phyloP scores from a whole-genome alignment of 2,888 invertebrate genomes.

The Conops quadrifasciatus region DNA sequence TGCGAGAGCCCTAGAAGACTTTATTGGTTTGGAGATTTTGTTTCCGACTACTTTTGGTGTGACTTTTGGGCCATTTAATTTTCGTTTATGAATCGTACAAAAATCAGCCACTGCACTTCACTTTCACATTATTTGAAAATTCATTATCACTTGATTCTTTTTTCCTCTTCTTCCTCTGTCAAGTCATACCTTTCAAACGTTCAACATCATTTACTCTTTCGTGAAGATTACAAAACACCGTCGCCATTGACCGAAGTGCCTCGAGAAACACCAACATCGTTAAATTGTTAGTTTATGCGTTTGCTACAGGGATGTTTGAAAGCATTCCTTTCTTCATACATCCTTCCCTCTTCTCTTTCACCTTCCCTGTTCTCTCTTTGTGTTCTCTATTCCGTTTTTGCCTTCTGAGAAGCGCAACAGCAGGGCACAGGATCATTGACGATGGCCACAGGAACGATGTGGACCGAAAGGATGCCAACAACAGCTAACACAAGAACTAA shows the following conservation, averaged over 20 bases:
- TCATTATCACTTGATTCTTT: too few species aligned
- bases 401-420: conserved; percentile 10
- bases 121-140: too few species aligned
- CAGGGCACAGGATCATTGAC: not conserved
- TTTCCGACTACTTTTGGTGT: too few species aligned
- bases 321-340: conserved; percentile 26
- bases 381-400: conserved; percentile 3
- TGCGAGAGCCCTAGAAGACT: too few species aligned
- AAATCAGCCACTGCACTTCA: too few species aligned
- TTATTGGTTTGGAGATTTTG: too few species aligned
- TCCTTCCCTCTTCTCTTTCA: not conserved
- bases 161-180: too few species aligned
- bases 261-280: conserved; percentile 45
- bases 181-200: too few species aligned
- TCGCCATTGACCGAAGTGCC: conserved; percentile 8
- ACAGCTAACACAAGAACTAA: conserved; percentile 9
- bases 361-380: not conserved
- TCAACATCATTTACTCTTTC: too few species aligned
- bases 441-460: not conserved
- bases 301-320: conserved; percentile 36
- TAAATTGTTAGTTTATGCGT: conserved; percentile 46
- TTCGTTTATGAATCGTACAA: too few species aligned
- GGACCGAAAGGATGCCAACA: conserved; percentile 19
- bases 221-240: not conserved
- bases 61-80: too few species aligned